These are phyloP conservation scores for Sciurus niger DNA, from an alignment of 2,113 vertebrate species.

Conservation along the genomic window DNA sequence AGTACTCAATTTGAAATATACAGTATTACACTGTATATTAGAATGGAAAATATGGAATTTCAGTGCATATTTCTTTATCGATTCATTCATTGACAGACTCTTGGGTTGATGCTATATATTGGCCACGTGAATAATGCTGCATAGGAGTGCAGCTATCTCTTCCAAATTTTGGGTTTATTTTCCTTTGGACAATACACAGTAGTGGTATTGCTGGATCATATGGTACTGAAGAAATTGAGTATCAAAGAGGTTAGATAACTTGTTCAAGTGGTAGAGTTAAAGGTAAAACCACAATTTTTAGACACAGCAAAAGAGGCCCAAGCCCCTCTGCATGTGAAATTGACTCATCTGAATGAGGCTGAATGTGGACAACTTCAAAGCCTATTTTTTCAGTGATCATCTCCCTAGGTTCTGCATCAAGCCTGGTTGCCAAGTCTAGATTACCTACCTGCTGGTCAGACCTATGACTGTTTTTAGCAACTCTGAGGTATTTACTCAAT, in stretches of 20 bases:
- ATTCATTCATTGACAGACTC: not conserved
- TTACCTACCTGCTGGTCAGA: not conserved
- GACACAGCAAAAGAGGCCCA: not conserved
- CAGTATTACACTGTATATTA: not conserved
- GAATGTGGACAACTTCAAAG: not conserved
- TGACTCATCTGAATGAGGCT: not conserved
- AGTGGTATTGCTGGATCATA: not conserved
- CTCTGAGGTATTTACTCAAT: constrained; percentile 12
- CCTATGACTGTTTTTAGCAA: not conserved
- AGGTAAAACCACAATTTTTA: not conserved
- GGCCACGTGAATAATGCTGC: not conserved
- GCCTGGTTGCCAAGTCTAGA: not conserved
- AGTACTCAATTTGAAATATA: not conserved
- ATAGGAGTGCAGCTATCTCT: not conserved
- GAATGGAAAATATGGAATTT: not conserved
- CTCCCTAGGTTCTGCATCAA: not conserved
- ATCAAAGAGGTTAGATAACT: not conserved
- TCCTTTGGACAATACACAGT: not conserved
- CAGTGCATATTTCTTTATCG: not conserved
- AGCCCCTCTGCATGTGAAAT: not conserved
- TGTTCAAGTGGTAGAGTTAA: not conserved
- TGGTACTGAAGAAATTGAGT: not conserved
- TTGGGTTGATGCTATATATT: not conserved
- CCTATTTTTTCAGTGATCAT: not conserved
- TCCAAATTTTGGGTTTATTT: not conserved